Evolutionary conservation across 2,113 vertebrate species (phyloP).

Genomic region (Henicopernis longicauda): DNA sequence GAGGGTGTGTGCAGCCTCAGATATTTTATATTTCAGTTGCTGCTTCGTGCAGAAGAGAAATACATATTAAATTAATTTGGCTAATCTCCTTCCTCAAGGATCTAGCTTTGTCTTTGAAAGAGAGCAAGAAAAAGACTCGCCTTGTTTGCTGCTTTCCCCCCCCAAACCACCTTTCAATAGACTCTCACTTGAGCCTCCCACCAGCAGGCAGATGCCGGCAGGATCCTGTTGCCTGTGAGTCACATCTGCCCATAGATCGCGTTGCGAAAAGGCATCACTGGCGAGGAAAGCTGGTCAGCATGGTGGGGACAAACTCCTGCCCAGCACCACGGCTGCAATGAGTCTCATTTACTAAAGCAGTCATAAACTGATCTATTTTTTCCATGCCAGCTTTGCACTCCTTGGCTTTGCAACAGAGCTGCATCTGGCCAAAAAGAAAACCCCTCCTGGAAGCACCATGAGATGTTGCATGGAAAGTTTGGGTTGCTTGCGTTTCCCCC

Average conservation of each 20-base stretch:
- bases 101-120: neutral
- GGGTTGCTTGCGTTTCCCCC: neutral
- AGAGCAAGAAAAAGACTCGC: neutral
- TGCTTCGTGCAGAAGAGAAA: rapidly evolving
- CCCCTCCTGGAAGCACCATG: neutral
- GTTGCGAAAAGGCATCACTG: rapidly evolving
- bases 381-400: neutral
- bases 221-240: neutral
- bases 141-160: neutral
- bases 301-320: rapidly evolving
- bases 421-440: neutral
- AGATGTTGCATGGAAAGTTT: neutral
- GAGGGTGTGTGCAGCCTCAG: rapidly evolving
- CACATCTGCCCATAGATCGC: neutral
- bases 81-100: neutral
- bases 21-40: rapidly evolving
- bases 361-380: neutral
- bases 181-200: neutral
- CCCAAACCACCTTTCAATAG: rapidly evolving
- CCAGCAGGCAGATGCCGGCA: neutral
- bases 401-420: neutral
- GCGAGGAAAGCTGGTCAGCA: rapidly evolving
- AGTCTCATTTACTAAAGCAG: neutral
- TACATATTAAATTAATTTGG: rapidly evolving
- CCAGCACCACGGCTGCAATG: neutral